Percentiles rank a stretch among this genome's conserved stretches.
These are phyloP conservation scores for Trachymyrmex cornetzi DNA, from an alignment of 1,140 invertebrate genomes.

Conservation along the genomic window DNA sequence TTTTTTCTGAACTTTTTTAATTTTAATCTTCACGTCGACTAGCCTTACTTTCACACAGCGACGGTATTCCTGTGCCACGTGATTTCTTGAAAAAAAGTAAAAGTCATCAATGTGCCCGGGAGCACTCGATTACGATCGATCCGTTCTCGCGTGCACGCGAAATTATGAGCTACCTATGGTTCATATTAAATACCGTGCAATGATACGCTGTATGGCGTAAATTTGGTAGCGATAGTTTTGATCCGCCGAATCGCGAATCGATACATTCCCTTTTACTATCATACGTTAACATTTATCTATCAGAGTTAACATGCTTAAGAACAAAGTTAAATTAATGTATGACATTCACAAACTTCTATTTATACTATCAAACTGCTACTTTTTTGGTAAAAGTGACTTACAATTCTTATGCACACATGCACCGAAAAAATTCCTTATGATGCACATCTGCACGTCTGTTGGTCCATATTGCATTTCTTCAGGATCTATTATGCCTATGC, in stretches of 20 bases:
- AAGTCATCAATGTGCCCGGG: constrained; percentile 60
- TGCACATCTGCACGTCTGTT: no score
- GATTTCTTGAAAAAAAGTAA: constrained; percentile 57
- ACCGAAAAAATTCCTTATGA: no score
- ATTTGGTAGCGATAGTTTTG: constrained; percentile 50
- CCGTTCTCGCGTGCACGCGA: constrained; percentile 55
- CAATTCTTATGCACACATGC: no score
- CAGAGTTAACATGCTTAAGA: background rate
- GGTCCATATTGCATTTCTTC: no score
- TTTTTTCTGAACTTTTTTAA: background rate
- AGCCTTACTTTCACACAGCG: constrained; percentile 42
- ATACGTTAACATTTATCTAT: background rate
- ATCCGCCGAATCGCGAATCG: background rate
- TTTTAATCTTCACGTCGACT: background rate
- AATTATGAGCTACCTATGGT: constrained; percentile 57
- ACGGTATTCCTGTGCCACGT: constrained; percentile 28
- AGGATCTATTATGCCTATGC: no score
- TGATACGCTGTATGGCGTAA: constrained; percentile 47
- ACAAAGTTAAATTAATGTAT: background rate
- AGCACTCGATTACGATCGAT: constrained; percentile 65
- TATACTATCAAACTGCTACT: background rate
- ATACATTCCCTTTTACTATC: background rate
- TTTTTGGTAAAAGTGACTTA: no score
- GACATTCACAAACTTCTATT: no score
- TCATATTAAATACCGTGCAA: constrained; percentile 57